Evolutionary conservation across 2,797 vertebrate genomes (phyloP), one percentile per base, ranked within the genome.

Genomic region (Siniperca undulata): DNA sequence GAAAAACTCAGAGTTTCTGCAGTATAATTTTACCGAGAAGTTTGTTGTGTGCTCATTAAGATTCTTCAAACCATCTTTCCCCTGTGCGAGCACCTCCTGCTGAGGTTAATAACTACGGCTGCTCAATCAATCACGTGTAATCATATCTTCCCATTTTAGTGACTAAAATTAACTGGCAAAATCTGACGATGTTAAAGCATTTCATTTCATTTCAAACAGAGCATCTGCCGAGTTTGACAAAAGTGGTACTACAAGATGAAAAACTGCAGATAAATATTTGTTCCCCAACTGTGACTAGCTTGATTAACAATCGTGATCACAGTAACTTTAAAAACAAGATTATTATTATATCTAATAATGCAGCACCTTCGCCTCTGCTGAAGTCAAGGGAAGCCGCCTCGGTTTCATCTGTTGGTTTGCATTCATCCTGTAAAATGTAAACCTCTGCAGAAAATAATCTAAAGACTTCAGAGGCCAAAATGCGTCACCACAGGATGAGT

Each of bases 401-500:
- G 2, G 19, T 34, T 7, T 46, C 7, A 34, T 30, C 24, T 22
- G 10, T 46, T 67, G 42, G 42, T 24, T 27, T 40, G 10, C 67
- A 12, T 34, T 53, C 36, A 27, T 24, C 24, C 7, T 50, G 14
- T 27, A 16, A 65, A 7, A 48, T 1, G 10, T 34, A 36, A 78
- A 69, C 20, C 61, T 56, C 56, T 75, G 27, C 27, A 60, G 77
- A 60, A 55, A 27, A 38, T 44, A 12, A 3, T 27, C 19, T 48
- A 1, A 30, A 38, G 64, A 6, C 60, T 56, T 58, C 8, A 17
- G 44, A 6, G n/a, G n/a, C n/a, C n/a, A n/a, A n/a, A n/a, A 12
- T 44, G 68, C 3, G 12, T 79, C 72, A 53, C 34, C 60, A 7
- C n/a, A 48, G 5, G 56, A 27, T 60, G 80, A 85, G 68, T 85